phyloP scores from a whole-genome alignment of 2,113 vertebrate genomes.

The Gasterosteus aculeatus region DNA sequence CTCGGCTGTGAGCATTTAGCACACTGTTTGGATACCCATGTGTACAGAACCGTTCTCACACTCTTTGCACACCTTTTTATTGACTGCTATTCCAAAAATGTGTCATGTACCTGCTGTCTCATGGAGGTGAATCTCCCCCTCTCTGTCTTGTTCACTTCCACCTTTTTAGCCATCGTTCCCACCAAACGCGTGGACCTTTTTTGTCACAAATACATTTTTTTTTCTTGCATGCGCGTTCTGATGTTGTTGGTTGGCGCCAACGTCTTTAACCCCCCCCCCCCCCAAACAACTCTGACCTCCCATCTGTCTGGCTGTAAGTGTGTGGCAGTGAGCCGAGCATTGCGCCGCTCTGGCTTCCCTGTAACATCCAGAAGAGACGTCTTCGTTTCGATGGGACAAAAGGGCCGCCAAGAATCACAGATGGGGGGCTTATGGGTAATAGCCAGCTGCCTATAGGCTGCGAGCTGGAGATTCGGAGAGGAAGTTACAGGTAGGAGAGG shows the following conservation, averaged over 20 bases:
- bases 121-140: constrained; percentile 8
- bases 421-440: constrained; percentile 4
- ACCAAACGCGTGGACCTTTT: constrained; percentile 14
- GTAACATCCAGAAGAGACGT: constrained; percentile 59
- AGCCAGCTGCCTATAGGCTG: constrained; percentile 5
- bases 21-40: constrained; percentile 12
- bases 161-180: constrained; percentile 22
- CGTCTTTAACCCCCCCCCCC: constrained; percentile 7
- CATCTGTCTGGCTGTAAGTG: constrained; percentile 56
- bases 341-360: constrained; percentile 34
- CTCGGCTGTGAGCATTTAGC: neutral
- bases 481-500: neutral
- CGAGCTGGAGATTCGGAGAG: constrained; percentile 9
- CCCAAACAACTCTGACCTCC: constrained; percentile 19
- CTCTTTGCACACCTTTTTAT: constrained; percentile 58
- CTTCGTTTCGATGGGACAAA: constrained; percentile 72
- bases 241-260: neutral
- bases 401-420: constrained; percentile 37
- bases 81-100: constrained; percentile 69
- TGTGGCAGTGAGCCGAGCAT: constrained; percentile 53
- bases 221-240: neutral
- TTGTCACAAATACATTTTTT: neutral
- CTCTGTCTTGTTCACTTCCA: constrained; percentile 26
- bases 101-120: constrained; percentile 62
- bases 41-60: constrained; percentile 66